phyloP scores from a whole-genome alignment of 2,797 vertebrate genomes.

The Molossus molossus region DNA sequence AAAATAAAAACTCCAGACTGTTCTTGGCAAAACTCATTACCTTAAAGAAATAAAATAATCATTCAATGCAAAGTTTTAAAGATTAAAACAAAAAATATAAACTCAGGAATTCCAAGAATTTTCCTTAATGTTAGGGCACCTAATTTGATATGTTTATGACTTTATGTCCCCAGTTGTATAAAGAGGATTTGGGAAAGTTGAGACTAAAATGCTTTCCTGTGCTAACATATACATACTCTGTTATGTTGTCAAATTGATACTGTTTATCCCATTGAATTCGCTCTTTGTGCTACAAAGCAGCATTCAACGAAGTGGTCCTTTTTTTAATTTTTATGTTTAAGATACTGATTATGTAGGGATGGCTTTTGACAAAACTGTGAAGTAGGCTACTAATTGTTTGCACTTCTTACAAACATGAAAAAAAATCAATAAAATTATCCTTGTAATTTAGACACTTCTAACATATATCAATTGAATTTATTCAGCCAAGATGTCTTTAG shows the following conservation, averaged over 20 bases:
- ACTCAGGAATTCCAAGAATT: conserved; percentile 5
- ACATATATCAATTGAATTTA: neutral
- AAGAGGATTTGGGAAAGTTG: neutral
- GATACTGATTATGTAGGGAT: neutral
- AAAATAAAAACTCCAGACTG: neutral
- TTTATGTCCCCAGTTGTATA: neutral
- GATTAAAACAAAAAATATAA: conserved; percentile 36
- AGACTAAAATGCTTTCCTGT: neutral
- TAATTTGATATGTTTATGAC: neutral
- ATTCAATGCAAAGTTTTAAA: conserved; percentile 21
- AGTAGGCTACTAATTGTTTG: neutral
- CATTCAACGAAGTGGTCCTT: neutral
- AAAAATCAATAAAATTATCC: neutral
- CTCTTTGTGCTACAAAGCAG: neutral
- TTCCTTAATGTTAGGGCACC: neutral
- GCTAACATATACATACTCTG: neutral
- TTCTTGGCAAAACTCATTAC: conserved; percentile 3
- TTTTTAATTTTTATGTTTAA: neutral
- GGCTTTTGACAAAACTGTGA: neutral
- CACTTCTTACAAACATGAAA: conserved; percentile 23
- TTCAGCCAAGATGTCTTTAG: neutral
- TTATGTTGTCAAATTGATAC: neutral
- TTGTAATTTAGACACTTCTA: neutral
- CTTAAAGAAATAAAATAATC: neutral
- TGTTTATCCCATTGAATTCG: neutral